Evolutionary conservation across 2,888 invertebrate species (phyloP).

Genomic region (Aporophyla nigra): DNA sequence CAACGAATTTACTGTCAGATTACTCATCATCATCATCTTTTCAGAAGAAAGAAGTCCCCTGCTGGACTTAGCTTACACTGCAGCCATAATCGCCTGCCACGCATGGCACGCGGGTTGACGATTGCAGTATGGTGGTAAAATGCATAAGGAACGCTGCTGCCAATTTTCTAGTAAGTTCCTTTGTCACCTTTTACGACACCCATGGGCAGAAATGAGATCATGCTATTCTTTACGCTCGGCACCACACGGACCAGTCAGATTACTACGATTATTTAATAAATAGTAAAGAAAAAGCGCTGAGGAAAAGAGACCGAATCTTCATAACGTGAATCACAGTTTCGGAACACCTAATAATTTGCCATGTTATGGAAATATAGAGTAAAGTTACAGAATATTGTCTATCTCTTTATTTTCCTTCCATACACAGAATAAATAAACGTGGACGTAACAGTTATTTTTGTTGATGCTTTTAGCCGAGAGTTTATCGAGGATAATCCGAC

Average conservation of each 20-base stretch:
- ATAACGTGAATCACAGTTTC: slow-evolving; percentile 6
- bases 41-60: too few relatives aligned
- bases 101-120: too few relatives aligned
- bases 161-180: too few relatives aligned
- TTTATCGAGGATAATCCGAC: not conserved
- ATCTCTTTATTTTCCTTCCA: slow-evolving; percentile 26
- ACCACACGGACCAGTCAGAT: not conserved
- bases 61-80: too few relatives aligned
- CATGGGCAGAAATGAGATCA: too few relatives aligned
- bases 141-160: too few relatives aligned
- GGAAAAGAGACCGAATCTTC: not conserved
- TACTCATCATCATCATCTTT: not conserved
- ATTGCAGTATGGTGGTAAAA: too few relatives aligned
- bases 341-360: not conserved
- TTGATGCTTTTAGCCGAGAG: not conserved
- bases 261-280: slow-evolving; percentile 4
- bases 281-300: slow-evolving; percentile 7
- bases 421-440: not conserved
- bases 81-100: too few relatives aligned
- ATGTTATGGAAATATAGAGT: slow-evolving; percentile 12
- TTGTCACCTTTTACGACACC: too few relatives aligned
- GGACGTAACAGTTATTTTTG: slow-evolving; percentile 15
- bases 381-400: slow-evolving; percentile 17
- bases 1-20: not conserved
- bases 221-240: too few relatives aligned